phyloP scores from a whole-genome alignment of 37 sponge, comb jelly and placozoan genomes.

The Eunapius fragilis region DNA sequence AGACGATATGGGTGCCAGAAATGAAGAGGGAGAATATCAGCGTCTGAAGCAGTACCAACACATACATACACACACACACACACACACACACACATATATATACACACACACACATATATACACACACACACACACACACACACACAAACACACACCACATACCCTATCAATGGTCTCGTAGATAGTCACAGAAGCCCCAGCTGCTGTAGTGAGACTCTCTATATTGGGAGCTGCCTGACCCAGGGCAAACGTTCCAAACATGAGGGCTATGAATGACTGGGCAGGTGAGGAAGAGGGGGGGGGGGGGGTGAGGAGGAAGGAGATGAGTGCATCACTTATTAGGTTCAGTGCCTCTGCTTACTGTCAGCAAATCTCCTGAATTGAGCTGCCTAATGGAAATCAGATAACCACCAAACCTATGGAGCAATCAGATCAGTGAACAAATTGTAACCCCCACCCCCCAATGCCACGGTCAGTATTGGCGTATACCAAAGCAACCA shows the following conservation, averaged over 20 bases:
- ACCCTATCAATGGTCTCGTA: slow-evolving; percentile 50
- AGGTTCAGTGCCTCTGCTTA: background rate
- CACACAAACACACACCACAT: background rate
- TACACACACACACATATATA: too few relatives aligned
- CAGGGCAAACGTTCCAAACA: slow-evolving; percentile 66
- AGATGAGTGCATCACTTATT: background rate
- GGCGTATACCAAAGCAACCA: too few relatives aligned
- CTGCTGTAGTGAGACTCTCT: slow-evolving; percentile 28
- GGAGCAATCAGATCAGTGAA: background rate
- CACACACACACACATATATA: too few relatives aligned
- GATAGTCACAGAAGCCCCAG: slow-evolving; percentile 42
- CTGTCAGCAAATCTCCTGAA: slow-evolving; percentile 9
- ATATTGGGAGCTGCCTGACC: slow-evolving; percentile 59
- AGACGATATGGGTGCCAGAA: background rate
- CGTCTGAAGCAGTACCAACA: background rate
- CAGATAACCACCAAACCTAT: background rate
- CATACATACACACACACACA: too few relatives aligned
- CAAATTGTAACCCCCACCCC: too few relatives aligned
- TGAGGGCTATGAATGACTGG: slow-evolving; percentile 58
- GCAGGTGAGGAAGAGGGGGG: too few relatives aligned
- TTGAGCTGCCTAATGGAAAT: background rate
- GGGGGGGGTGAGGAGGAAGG: too few relatives aligned
- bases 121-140: too few relatives aligned
- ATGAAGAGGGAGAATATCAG: background rate
- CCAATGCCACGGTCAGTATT: too few relatives aligned